Conservation (phyloP, 2,888 invertebrate species). For the Cerceris ruficornis region DNA sequence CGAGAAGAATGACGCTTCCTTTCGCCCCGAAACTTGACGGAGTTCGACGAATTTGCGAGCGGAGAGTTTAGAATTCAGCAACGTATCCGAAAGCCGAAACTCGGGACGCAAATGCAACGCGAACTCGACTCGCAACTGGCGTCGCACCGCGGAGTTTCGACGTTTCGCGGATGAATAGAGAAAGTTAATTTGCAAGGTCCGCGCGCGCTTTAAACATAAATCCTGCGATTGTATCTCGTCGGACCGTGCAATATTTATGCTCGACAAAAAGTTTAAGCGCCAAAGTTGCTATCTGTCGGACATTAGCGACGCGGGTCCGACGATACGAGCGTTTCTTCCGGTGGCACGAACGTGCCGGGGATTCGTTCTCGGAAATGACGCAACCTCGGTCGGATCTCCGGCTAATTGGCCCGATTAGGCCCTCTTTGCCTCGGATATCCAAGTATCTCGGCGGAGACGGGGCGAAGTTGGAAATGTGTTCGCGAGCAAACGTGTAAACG, state of each 20-base stretch:
- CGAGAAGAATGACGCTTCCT: neutral
- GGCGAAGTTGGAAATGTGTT: constrained; percentile 26
- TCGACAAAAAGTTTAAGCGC: neutral
- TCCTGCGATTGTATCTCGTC: neutral
- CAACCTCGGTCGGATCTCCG: no score
- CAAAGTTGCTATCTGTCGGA: neutral
- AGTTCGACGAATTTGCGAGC: neutral
- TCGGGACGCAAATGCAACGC: constrained; percentile 2
- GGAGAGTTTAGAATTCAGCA: constrained; percentile 15
- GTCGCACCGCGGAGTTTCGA: constrained; percentile 11
- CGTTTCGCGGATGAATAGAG: constrained; percentile 11
- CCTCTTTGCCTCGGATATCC: no score
- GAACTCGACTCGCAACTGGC: constrained; percentile 22
- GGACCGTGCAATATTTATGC: neutral
- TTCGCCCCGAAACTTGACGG: constrained; percentile 2
- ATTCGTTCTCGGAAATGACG: no score
- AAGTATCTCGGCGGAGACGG: neutral
- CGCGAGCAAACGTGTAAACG: constrained; percentile 16
- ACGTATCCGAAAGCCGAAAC: constrained; percentile 8
- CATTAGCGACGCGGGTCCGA: no score
- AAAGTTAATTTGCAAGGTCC: constrained; percentile 15
- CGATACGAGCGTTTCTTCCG: no score
- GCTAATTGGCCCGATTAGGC: no score
- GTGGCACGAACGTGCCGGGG: no score
- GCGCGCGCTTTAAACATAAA: neutral